Evolutionary conservation across 2,888 invertebrate species (phyloP), one percentile per base, ranked within the genome.

Genomic region (Physocephala rufipes): DNA sequence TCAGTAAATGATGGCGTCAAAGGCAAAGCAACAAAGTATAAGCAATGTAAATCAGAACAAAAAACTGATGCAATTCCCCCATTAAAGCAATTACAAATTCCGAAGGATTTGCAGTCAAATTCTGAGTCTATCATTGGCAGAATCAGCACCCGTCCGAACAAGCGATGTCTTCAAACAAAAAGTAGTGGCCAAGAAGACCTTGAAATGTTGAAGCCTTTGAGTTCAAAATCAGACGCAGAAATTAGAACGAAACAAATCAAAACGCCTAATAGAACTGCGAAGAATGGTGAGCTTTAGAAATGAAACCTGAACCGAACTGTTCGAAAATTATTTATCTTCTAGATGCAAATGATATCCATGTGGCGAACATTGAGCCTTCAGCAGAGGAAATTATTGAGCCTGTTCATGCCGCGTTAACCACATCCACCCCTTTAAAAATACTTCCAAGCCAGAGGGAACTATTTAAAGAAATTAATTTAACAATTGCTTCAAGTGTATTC

Each of bases 401-500:
- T 21, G 21, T 21, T 45, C 30, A 26, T 24, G 7, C 24, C 26
- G 49, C 15, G 19, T 15, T 51, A 19, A 53, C 19, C 30, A 53
- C 47, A 45, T 63, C 63, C 13, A 63, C 63, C n/a, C 63, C 63
- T 47, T 47, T 21, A 43, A 63, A 43, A 24, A 15, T 4, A 1
- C 2, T 26, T 26, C 9, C 13, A 1, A 19, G 12, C 15, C 36
- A n/a, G 12, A 28, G 66, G 36, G 21, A 53, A 53, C 66, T 53
- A 4, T 66, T 66, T 24, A 66, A 66, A 19, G 66, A 36, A 16
- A 28, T 66, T 0, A 66, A 66, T 19, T 28, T 51, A 19, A 51
- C 51, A 24, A 21, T 51, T 19, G 53, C n/a, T 53, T 19, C 12
- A 51, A n/a, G 13, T 55, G 19, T 2, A 28, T 19, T 5, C 1